Conservation (phyloP, 2,113 vertebrate species). For the Stomatorhinus ivindoensis region DNA sequence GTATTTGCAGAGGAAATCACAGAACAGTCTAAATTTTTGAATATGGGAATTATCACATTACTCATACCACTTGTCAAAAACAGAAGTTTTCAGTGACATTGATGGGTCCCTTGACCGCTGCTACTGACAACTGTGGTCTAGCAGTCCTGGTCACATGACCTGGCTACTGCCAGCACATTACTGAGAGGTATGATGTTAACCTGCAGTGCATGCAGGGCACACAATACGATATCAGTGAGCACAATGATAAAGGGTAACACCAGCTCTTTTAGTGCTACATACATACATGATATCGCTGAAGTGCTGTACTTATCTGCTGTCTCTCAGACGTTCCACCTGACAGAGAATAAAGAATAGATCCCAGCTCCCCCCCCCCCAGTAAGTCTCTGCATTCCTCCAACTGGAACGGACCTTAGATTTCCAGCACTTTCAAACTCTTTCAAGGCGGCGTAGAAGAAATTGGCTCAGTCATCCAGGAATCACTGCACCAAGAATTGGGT, state of each 20-base stretch:
- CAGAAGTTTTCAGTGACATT: neutral
- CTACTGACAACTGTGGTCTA: neutral
- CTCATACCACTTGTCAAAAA: neutral
- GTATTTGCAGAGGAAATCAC: neutral
- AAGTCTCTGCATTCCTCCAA: neutral
- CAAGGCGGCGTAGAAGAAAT: constrained; percentile 20
- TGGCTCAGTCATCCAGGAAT: constrained; percentile 26
- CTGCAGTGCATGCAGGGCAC: neutral
- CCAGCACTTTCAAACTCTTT: neutral
- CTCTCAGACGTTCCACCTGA: neutral
- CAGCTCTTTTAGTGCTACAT: neutral
- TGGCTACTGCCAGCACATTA: neutral
- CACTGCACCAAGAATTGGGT: constrained; percentile 25
- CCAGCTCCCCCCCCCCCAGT: too few species aligned
- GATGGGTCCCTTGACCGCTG: neutral
- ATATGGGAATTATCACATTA: neutral
- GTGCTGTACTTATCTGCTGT: neutral
- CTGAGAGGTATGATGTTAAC: neutral
- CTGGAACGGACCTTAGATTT: neutral
- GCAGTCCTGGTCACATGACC: neutral
- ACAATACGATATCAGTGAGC: neutral
- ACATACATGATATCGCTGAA: neutral
- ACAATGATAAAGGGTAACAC: neutral
- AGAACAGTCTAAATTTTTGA: neutral
- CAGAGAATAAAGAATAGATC: neutral